Base-by-base conservation (phyloP, 2,888 invertebrate species). In the Dryocosmus kuriphilus region DNA sequence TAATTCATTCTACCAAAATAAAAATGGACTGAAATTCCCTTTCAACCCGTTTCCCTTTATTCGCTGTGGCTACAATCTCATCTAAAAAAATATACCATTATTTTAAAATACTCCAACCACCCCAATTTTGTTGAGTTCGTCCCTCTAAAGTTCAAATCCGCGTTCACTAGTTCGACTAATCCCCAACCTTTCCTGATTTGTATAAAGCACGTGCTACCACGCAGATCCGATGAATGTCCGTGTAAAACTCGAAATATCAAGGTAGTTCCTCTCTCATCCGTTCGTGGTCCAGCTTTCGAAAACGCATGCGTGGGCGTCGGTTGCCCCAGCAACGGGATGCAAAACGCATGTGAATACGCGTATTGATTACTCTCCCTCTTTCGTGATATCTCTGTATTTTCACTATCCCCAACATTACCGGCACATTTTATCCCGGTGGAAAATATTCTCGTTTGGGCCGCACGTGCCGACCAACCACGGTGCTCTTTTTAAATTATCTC, bases 351-450 rank as follows among this genome's bases (percentile, higher is more conserved):
- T 77, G 81, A 81, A 81, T 81, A 79, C 76, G 82, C 76, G 82
- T 83, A 83, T 83, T 83, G 82, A 83, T 83, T 83, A 81, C 80
- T 77, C 79, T 81, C 80, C 71, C 80, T 77, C 76, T 32, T 81
- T 38, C 79, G 62, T 24, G 35, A 55, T 46, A 77, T 79, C 77
- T 80, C 79, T 79, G 74, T 82, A 78, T 79, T 55, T 79, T 74
- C 77, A 75, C 75, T 73, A 77, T 76, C 76, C 77, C 74, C 74
- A 77, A 79, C 76, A 76, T 81, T 79, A 75, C 73, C 62, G 77
- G 75, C 81, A 81, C 79, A 81, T 81, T 80, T 82, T 79, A 81
- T 80, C 77, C 78, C 75, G 32, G 71, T 80, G 32, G 74, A 82
- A 82, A 80, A 71, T 71, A 30, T 61, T 77, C 77, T 65, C 79